Evolutionary conservation across 1,140 invertebrate genomes (phyloP).

Genomic region (Penaeus japonicus): DNA sequence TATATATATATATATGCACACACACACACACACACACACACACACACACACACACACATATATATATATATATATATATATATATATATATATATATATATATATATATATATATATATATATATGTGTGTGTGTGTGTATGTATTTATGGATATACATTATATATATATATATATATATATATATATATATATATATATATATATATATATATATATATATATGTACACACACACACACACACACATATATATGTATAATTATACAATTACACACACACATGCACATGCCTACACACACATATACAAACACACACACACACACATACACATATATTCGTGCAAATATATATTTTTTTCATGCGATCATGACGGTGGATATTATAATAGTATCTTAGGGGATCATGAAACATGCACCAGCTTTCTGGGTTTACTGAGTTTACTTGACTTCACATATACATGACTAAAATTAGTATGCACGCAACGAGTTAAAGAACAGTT

Average conservation of each 20-base stretch:
- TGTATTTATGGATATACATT: slow-evolving; percentile 9
- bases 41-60: neutral
- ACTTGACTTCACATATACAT: no score
- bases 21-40: neutral
- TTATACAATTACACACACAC: slow-evolving; percentile 10
- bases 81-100: slow-evolving; percentile 12
- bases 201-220: slow-evolving; percentile 32
- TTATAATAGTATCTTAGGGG: no score
- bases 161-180: slow-evolving; percentile 30
- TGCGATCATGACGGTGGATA: no score
- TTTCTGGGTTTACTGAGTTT: no score
- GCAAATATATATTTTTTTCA: slow-evolving; percentile 9
- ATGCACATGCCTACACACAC: slow-evolving; percentile 7
- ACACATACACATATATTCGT: slow-evolving; percentile 15
- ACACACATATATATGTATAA: slow-evolving; percentile 21
- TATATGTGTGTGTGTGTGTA: slow-evolving; percentile 1
- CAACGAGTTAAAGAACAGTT: no score
- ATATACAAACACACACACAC: slow-evolving; percentile 15
- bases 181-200: slow-evolving; percentile 34
- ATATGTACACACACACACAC: slow-evolving; percentile 13
- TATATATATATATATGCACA: neutral
- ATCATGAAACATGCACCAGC: no score
- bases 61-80: neutral
- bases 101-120: neutral
- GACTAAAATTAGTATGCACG: no score